Conservation (phyloP, 2,113 vertebrate genomes). For the Tautogolabrus adspersus region DNA sequence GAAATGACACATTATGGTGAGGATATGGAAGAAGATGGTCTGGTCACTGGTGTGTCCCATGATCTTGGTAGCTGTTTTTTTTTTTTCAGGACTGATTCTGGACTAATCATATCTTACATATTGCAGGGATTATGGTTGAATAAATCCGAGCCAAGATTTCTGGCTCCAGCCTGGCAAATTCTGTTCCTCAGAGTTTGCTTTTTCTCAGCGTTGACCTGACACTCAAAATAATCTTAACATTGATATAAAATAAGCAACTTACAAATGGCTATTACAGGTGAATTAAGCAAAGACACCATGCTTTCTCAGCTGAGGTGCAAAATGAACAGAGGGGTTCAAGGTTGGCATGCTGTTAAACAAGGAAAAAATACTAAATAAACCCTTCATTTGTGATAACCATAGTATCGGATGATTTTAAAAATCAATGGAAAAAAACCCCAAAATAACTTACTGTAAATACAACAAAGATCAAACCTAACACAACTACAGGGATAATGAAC, state of each 20-base stretch:
- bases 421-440: constrained; percentile 46
- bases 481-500: constrained; percentile 58
- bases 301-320: constrained; percentile 70
- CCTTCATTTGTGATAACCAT: constrained; percentile 71
- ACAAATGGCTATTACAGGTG: constrained; percentile 77
- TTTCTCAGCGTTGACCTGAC: constrained; percentile 58
- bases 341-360: constrained; percentile 69
- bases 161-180: constrained; percentile 51
- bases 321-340: constrained; percentile 52
- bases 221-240: constrained; percentile 70
- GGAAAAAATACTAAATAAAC: constrained; percentile 51
- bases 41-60: constrained; percentile 31
- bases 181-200: constrained; percentile 59
- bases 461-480: constrained; percentile 68
- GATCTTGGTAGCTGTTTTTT: constrained; percentile 24
- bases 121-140: constrained; percentile 33
- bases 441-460: constrained; percentile 81
- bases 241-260: constrained; percentile 76
- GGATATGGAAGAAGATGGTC: constrained; percentile 45
- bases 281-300: constrained; percentile 62
- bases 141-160: constrained; percentile 31
- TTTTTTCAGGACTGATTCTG: constrained; percentile 20
- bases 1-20: constrained; percentile 52
- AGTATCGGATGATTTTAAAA: constrained; percentile 60
- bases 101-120: background rate